These are phyloP conservation scores for Syngnathus floridae DNA, from an alignment of 2,113 vertebrate genomes.

Conservation along the genomic window DNA sequence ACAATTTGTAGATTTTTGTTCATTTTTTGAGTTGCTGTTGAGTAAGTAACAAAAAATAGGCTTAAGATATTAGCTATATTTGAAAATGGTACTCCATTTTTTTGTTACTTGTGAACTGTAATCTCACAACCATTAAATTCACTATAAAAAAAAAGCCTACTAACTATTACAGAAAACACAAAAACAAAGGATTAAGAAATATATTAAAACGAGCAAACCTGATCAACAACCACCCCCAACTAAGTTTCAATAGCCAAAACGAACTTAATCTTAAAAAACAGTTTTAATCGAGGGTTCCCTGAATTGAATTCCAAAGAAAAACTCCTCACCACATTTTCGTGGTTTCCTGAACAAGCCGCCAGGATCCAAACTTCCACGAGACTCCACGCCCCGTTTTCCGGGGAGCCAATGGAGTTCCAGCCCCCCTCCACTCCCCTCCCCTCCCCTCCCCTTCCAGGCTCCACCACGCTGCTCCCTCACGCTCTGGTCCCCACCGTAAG, in stretches of 20 bases:
- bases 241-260: background rate
- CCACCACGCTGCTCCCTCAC: constrained; percentile 56
- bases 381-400: constrained; percentile 71
- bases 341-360: constrained; percentile 31
- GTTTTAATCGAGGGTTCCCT: background rate
- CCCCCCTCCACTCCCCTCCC: constrained; percentile 29
- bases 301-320: constrained; percentile 13
- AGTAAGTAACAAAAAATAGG: no score
- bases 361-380: constrained; percentile 41
- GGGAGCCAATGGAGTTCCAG: constrained; percentile 60
- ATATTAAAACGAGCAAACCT: no score
- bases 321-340: constrained; percentile 43
- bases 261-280: background rate
- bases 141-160: background rate
- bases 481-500: constrained; percentile 57
- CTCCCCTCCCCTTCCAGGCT: constrained; percentile 35
- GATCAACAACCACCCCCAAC: no score
- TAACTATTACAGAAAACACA: background rate
- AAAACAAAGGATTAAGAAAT: background rate
- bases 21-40: background rate
- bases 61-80: no score
- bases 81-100: no score
- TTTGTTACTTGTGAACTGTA: background rate
- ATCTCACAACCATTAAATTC: background rate
- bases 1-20: background rate